Base-by-base conservation (phyloP, 2,113 vertebrate genomes). In the Romanogobio albipinnatus region DNA sequence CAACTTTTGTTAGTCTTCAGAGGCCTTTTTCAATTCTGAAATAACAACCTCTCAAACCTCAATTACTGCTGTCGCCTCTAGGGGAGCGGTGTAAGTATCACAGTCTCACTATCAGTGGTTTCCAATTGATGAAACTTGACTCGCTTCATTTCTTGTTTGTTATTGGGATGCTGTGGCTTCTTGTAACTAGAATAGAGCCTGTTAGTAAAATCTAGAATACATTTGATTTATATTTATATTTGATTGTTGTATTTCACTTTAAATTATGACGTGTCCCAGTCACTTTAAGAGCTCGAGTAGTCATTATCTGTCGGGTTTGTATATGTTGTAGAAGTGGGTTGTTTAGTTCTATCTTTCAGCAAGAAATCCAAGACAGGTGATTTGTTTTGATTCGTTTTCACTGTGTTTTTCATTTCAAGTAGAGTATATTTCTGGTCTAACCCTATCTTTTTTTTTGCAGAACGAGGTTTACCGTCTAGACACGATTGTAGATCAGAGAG, bases 1-100 rank as follows among this genome's bases (percentile, higher is more conserved):
- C 49, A 76, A 43, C 68, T 43, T 43, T 71, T 71, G 68, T 43
- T 71, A 43, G 68, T 71, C 68, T 71, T 43, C 68, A 3, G 68
- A 71, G 68, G 9, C 9, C 19, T 11, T 43, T 71, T 71, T 71
- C 19, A n/a, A 78, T 22, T 58, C 10, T 43, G n/a, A 29, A 78
- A 61, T 78, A 78, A 59, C 29, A 59, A 24, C 76, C 19, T 59
- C n/a, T 59, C 76, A 61, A 59, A 58, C 33, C 76, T 39, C 76
- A 43, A 24, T 39, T 58, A 78, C 51, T n/a, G 58, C 76, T 36
- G 26, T 58, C 19, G 51, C 56, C 76, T 36, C 49, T 58, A 59
- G 29, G 76, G 76, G 29, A 29, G 36, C 26, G 0, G 51, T n/a
- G n/a, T 13, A 70, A 70, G 66, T 43, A 43, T 43, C 19, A 43